Evolutionary conservation across 2,797 vertebrate species (phyloP).

Genomic region (Phataginus tetradactyla): DNA sequence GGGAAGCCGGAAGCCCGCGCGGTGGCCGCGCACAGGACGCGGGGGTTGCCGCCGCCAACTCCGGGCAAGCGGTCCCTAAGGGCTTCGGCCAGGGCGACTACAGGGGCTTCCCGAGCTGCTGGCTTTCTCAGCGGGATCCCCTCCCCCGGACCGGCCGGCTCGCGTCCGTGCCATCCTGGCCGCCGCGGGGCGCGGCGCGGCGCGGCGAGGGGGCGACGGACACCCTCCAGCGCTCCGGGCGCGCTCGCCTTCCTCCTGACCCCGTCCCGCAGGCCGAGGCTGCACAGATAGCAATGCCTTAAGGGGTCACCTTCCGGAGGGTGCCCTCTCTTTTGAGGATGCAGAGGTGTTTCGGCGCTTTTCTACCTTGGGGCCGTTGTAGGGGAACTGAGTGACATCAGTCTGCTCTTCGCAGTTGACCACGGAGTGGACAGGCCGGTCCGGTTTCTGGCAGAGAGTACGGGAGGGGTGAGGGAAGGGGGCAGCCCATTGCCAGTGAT

Average conservation of each 20-base stretch:
- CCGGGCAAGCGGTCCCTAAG: background rate
- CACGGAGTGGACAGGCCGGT: background rate
- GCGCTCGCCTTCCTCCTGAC: background rate
- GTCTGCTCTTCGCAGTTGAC: constrained; percentile 58
- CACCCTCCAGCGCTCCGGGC: fast-evolving
- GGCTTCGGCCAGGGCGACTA: background rate
- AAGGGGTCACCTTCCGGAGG: background rate
- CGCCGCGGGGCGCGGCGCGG: too few relatives aligned
- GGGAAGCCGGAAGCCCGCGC: constrained; percentile 4
- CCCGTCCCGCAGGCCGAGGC: background rate
- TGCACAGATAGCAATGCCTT: background rate
- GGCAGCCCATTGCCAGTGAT: background rate
- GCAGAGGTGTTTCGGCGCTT: background rate
- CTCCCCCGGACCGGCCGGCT: fast-evolving
- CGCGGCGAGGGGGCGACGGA: background rate
- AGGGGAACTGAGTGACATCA: constrained; percentile 13
- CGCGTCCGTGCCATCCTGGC: background rate
- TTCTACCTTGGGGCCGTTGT: background rate
- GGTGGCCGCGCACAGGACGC: background rate
- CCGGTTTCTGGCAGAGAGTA: background rate
- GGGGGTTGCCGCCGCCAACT: background rate
- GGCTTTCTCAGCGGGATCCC: background rate
- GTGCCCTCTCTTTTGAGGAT: background rate
- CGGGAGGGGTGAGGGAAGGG: background rate
- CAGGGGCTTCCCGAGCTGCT: background rate